Percentiles rank a stretch among this genome's conserved stretches.
Conservation (phyloP, 2,797 vertebrate species). For the Florisuga fusca region DNA sequence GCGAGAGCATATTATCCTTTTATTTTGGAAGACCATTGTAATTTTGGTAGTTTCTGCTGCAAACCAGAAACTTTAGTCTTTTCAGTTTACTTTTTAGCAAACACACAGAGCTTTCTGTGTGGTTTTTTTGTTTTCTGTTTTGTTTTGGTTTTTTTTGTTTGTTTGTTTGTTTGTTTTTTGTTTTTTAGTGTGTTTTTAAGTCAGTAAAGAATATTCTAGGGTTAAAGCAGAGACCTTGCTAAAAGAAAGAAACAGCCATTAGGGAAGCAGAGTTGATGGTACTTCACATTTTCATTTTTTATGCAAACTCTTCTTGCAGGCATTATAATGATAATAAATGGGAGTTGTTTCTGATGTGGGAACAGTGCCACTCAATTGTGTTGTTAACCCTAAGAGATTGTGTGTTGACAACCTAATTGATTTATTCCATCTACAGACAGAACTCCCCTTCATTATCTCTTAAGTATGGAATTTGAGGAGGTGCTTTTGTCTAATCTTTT, state of each 20-base stretch:
- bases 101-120: too few species aligned
- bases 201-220: neutral
- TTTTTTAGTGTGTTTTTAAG: neutral
- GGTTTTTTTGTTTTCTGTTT: neutral
- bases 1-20: neutral
- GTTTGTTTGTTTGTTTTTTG: too few species aligned
- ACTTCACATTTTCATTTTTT: slow-evolving; percentile 51
- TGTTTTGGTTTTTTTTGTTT: neutral
- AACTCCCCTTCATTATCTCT: neutral
- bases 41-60: neutral
- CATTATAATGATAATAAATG: slow-evolving; percentile 52
- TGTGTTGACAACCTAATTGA: slow-evolving; percentile 38
- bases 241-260: neutral
- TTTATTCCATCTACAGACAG: slow-evolving; percentile 7
- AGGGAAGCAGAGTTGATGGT: neutral
- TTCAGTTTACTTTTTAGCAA: neutral
- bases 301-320: neutral
- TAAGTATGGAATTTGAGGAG: neutral
- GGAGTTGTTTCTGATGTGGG: neutral
- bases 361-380: neutral
- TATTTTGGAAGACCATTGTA: neutral
- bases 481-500: slow-evolving; percentile 5
- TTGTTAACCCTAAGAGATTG: neutral
- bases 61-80: neutral
- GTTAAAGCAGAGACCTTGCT: neutral